Evolutionary conservation across 2,797 vertebrate species (phyloP), one percentile per base, ranked within the genome.

Genomic region (Neosalanx taihuensis): DNA sequence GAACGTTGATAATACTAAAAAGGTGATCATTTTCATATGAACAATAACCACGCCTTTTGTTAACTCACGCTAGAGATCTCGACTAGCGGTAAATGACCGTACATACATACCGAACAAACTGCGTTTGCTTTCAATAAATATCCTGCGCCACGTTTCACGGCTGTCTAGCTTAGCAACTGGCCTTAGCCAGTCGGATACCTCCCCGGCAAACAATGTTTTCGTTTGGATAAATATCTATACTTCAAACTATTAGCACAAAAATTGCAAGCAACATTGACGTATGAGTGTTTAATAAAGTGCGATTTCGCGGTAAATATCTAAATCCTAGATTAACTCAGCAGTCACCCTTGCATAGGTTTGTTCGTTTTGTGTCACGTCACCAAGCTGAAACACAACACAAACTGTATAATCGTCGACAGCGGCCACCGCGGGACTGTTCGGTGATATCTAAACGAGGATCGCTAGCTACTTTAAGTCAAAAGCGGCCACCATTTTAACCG

Each of bases 101-200:
- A 46, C 41, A 46, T 46, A 9, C 23, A 26, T 26, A 26, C 23
- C 23, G 23, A 26, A 26, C 3, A 3, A 46, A 12, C 12, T 46
- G 41, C 41, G 41, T 46, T 46, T 9, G 41, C 37, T 46, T 46
- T 46, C 41, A 46, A 46, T 46, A 46, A 29, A 33, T 72, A 63
- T 89, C 81, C 88, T 90, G 89, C 91, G 91, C 91, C 91, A 92
- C 91, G 91, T 92, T 92, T 92, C 90, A 89, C 79, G 79, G 9
- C 69, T 78, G 4, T 6, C 41, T 66, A 17, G 23, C 33, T 46
- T 9, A 13, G 33, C 23, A 46, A 23, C 30, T 51, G 49, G 6
- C 51, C 17, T 56, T 56, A 56, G 18, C 51, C 41, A 46, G 13
- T 46, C 3, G 51, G 51, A 17, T 7, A 56, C 18, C 51, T 56